Evolutionary conservation across 2,113 vertebrate species (phyloP).

Genomic region (Pluvianellus socialis): DNA sequence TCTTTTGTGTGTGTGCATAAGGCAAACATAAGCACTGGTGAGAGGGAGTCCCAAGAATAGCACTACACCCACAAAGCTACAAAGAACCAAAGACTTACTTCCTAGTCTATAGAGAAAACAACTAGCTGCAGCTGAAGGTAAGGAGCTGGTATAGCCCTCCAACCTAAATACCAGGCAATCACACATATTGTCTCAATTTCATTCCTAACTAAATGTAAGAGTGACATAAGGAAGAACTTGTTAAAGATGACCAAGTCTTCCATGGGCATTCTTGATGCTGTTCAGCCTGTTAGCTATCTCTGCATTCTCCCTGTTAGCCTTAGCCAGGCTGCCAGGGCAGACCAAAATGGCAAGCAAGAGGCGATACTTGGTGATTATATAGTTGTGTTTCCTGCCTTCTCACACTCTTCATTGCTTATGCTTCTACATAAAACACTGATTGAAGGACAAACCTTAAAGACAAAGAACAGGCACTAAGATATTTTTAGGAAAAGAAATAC

Average conservation of each 20-base stretch:
- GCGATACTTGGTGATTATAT: accelerated
- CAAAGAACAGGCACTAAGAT: not conserved
- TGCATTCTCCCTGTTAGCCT: not conserved
- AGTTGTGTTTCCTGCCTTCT: not conserved
- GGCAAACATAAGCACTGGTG: not conserved
- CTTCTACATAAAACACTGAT: not conserved
- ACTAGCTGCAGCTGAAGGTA: not conserved
- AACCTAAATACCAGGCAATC: not conserved
- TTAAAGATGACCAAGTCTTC: not conserved
- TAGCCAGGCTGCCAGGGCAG: not conserved
- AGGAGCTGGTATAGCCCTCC: not conserved
- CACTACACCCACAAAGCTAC: not conserved
- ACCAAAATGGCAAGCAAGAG: not conserved
- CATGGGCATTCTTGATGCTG: not conserved
- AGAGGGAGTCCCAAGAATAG: not conserved
- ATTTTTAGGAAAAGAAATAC: not conserved
- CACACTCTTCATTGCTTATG: not conserved
- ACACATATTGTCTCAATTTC: not conserved
- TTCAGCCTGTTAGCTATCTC: not conserved
- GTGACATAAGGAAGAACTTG: not conserved
- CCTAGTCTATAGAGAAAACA: not conserved
- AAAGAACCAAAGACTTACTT: not conserved
- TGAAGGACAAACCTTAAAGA: not conserved
- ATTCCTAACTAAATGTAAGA: not conserved
- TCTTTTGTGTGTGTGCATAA: not conserved